Evolutionary conservation across 2,888 invertebrate genomes (phyloP), one percentile per base, ranked within the genome.

Genomic region (Thyatira batis): DNA sequence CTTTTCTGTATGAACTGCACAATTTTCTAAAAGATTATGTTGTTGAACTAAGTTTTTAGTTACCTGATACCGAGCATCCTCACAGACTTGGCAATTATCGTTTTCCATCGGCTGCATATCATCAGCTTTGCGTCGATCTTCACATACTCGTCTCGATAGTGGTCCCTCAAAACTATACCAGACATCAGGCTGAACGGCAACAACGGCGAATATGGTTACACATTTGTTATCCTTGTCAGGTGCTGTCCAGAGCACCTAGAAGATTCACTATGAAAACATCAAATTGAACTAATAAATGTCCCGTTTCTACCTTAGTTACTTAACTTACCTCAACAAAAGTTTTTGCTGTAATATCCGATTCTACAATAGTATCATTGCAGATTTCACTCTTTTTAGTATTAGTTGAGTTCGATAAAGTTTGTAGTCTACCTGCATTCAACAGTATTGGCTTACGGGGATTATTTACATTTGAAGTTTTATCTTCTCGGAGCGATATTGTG

Each of bases 51-150:
- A n/a, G 25, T 17, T 10, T 49, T 17, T 44, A 39, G 57, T 50
- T 68, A 90, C 91, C 83, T 85, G 73, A 66, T 89, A 92, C 53
- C 86, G 77, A 0, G 91, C 91, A 50, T 92, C 89, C 49, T 88
- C 89, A 52, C 89, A 89, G 3, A 80, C 84, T 48, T 71, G 56
- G 54, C 91, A 92, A 49, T 86, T 64, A 20, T 80, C 78, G 13
- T 88, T 89, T 54, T 86, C 81, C 28, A 67, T 71, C 0, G 91
- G 91, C 52, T 77, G 80, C 80, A 90, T 88, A 30, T 92, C 91
- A 10, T 89, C 89, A 2, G 77, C 77, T 46, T 89, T 90, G 17
- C 90, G 77, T 0, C 69, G 72, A 54, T 91, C 89, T 55, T 91
- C 91, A 49, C 91, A 91, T 0, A 92, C 78, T 0, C 60, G 71